These are phyloP conservation scores for Solenodon paradoxus DNA, from an alignment of 2,113 vertebrate species.

Conservation along the genomic window DNA sequence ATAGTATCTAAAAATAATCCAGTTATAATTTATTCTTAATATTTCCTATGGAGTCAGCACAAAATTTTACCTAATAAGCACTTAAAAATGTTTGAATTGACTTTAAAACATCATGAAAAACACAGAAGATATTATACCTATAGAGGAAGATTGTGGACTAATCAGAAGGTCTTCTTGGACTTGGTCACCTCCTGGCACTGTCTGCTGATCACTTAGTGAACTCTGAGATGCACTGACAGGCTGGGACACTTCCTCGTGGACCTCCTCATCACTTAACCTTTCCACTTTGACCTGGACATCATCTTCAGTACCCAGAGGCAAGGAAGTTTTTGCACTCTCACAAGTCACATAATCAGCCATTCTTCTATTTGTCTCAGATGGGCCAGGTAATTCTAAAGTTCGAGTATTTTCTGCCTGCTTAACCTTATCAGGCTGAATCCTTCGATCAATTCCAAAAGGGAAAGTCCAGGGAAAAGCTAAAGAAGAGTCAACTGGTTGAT, in stretches of 20 bases:
- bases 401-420: slow-evolving; percentile 94
- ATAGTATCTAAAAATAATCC: slow-evolving; percentile 4
- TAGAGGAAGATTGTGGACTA: slow-evolving; percentile 98
- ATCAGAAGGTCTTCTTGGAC: slow-evolving; percentile 98
- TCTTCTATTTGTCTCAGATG: slow-evolving; percentile 88
- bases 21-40: neutral
- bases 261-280: slow-evolving; percentile 96
- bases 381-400: slow-evolving; percentile 91
- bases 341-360: slow-evolving; percentile 93
- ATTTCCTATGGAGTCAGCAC: neutral
- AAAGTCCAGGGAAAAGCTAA: slow-evolving; percentile 98
- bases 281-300: slow-evolving; percentile 97
- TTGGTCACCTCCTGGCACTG: slow-evolving; percentile 96
- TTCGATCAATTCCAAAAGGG: slow-evolving; percentile 95
- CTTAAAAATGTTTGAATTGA: slow-evolving; percentile 7
- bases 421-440: slow-evolving; percentile 93
- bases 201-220: slow-evolving; percentile 98
- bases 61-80: neutral
- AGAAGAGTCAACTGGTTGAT: slow-evolving; percentile 94
- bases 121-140: slow-evolving; percentile 85
- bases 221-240: slow-evolving; percentile 96
- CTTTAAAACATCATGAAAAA: slow-evolving; percentile 31
- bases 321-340: slow-evolving; percentile 91
- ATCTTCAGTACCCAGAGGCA: slow-evolving; percentile 90
- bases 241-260: slow-evolving; percentile 94